These are phyloP conservation scores for Paramuricea clavata DNA, from an alignment of 92 coral and sea anemone genomes.

Conservation along the genomic window DNA sequence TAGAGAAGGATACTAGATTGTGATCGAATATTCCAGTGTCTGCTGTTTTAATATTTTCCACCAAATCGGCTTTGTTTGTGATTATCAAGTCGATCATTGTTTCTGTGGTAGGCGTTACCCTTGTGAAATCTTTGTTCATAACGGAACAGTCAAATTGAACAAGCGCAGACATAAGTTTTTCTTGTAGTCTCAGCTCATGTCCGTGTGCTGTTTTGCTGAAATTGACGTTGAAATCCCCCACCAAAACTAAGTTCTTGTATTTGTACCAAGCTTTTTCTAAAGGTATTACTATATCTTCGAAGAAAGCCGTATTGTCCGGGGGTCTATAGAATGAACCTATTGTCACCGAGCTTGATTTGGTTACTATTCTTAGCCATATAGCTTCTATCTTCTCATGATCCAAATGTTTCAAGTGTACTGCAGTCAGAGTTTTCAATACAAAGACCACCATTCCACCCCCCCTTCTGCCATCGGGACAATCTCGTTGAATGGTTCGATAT, in stretches of 20 bases:
- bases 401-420: no score
- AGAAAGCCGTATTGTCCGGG: no score
- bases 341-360: no score
- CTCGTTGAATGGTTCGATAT: no score
- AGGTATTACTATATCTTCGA: no score
- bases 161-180: background rate
- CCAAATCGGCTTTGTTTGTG: background rate
- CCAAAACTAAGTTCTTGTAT: slow-evolving; percentile 49
- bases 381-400: no score
- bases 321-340: no score
- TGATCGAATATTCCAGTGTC: slow-evolving; percentile 16
- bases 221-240: slow-evolving; percentile 67
- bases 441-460: no score
- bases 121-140: slow-evolving; percentile 6
- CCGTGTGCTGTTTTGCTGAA: slow-evolving; percentile 11
- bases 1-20: background rate
- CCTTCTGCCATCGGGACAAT: no score
- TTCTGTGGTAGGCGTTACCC: background rate
- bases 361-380: no score
- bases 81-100: slow-evolving; percentile 10
- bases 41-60: background rate
- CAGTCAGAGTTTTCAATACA: no score
- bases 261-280: no score
- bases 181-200: background rate
- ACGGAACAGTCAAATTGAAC: slow-evolving; percentile 10